phyloP scores from a whole-genome alignment of 2,888 invertebrate genomes.

The Sympetrum striolatum region DNA sequence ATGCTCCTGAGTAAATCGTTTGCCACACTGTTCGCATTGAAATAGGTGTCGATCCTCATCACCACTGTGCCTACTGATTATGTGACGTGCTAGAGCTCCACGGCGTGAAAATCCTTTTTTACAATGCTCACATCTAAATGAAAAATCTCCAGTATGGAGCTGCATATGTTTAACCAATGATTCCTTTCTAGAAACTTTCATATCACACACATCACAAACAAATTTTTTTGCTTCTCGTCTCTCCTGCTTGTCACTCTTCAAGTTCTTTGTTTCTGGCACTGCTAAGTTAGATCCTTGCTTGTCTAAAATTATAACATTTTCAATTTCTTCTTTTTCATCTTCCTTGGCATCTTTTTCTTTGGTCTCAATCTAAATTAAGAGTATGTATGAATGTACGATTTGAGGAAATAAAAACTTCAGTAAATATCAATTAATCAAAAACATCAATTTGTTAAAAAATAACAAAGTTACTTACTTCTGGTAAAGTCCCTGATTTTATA shows the following conservation, averaged over 20 bases:
- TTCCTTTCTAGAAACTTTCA: conserved; percentile 23
- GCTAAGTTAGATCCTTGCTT: background rate
- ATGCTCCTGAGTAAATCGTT: conserved; percentile 48
- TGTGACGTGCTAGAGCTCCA: conserved; percentile 10
- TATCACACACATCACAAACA: conserved; percentile 8
- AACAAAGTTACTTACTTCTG: background rate
- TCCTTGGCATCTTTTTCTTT: background rate
- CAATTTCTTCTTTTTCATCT: background rate
- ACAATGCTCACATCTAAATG: conserved; percentile 45
- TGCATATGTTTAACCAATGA: conserved; percentile 14
- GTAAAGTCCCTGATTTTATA: background rate
- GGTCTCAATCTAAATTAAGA: background rate
- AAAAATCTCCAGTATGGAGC: conserved; percentile 3
- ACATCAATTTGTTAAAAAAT: background rate
- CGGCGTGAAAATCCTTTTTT: conserved; percentile 43
- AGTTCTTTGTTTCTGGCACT: background rate
- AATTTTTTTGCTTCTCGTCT: background rate
- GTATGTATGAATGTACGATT: background rate
- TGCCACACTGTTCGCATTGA: conserved; percentile 50
- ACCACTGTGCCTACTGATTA: conserved; percentile 47
- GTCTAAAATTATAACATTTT: background rate
- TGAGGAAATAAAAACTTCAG: no score
- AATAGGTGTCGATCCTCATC: conserved; percentile 46
- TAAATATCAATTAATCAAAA: background rate
- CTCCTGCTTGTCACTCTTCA: background rate